phyloP scores from a whole-genome alignment of 1,140 invertebrate genomes.

The Antheraea pernyi region DNA sequence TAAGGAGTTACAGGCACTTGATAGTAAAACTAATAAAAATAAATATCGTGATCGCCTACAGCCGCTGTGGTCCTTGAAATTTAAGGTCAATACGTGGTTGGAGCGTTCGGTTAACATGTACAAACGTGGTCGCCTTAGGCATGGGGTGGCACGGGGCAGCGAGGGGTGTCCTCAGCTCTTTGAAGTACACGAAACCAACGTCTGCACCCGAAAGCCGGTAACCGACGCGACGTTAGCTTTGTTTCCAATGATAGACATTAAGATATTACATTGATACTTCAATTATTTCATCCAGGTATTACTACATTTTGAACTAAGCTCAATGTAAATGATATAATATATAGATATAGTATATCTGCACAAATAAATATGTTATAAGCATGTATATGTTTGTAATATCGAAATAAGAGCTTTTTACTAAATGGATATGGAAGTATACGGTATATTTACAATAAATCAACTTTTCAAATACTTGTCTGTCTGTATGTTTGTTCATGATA shows the following conservation, averaged over 20 bases:
- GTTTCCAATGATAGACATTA: slow-evolving; percentile 66
- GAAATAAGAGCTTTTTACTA: no score
- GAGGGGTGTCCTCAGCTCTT: slow-evolving; percentile 49
- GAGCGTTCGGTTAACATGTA: slow-evolving; percentile 43
- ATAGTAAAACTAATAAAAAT: neutral
- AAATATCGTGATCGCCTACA: slow-evolving; percentile 24
- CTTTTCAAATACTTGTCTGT: no score
- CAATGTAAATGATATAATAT: no score
- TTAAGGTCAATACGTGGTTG: slow-evolving; percentile 32
- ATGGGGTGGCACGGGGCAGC: slow-evolving; percentile 20
- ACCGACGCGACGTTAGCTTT: slow-evolving; percentile 65
- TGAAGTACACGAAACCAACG: slow-evolving; percentile 56
- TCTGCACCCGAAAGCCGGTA: slow-evolving; percentile 65
- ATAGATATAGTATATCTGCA: no score
- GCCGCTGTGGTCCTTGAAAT: slow-evolving; percentile 1
- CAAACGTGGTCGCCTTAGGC: slow-evolving; percentile 41
- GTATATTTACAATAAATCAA: no score
- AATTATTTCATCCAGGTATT: slow-evolving; percentile 11
- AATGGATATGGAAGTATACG: no score
- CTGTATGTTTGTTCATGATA: no score
- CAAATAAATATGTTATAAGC: no score
- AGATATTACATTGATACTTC: slow-evolving; percentile 44
- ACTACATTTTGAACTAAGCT: no score
- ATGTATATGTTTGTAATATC: no score
- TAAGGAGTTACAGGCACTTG: neutral